phyloP scores from a whole-genome alignment of 2,113 vertebrate species.

The Chunga burmeisteri region DNA sequence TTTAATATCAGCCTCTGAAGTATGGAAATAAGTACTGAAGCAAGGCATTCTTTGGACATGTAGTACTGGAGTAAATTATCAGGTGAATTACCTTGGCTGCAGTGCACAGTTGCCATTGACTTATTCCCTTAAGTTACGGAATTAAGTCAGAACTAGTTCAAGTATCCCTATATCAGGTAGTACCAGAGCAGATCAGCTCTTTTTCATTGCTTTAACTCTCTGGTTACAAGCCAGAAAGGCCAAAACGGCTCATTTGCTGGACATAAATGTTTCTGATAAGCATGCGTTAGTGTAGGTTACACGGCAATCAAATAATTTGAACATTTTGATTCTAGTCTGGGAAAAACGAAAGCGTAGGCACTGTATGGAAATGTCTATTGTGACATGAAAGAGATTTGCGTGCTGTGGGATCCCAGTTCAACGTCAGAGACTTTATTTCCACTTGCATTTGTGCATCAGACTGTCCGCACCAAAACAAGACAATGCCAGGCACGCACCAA shows the following conservation, averaged over 20 bases:
- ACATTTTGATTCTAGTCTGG: not conserved
- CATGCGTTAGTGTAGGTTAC: accelerated
- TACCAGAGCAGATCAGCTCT: not conserved
- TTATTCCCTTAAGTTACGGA: not conserved
- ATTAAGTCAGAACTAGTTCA: not conserved
- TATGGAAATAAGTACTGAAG: not conserved
- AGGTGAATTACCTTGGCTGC: not conserved
- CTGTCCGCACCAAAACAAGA: not conserved
- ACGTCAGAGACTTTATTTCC: not conserved
- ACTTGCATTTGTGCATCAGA: not conserved
- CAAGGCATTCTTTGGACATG: not conserved
- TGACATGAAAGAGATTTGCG: not conserved
- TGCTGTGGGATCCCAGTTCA: not conserved
- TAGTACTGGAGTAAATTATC: not conserved
- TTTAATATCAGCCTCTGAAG: not conserved
- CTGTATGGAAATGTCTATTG: not conserved
- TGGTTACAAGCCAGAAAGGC: not conserved
- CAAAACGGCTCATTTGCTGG: not conserved
- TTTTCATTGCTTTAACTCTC: not conserved
- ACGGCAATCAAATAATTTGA: not conserved
- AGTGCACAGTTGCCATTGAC: not conserved
- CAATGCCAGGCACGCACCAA: not conserved
- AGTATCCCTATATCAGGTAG: not conserved
- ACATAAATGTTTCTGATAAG: not conserved
- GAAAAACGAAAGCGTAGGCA: not conserved